These are phyloP conservation scores for Microctenopoma lineatum DNA, from an alignment of 2,797 vertebrate genomes.

Conservation along the genomic window DNA sequence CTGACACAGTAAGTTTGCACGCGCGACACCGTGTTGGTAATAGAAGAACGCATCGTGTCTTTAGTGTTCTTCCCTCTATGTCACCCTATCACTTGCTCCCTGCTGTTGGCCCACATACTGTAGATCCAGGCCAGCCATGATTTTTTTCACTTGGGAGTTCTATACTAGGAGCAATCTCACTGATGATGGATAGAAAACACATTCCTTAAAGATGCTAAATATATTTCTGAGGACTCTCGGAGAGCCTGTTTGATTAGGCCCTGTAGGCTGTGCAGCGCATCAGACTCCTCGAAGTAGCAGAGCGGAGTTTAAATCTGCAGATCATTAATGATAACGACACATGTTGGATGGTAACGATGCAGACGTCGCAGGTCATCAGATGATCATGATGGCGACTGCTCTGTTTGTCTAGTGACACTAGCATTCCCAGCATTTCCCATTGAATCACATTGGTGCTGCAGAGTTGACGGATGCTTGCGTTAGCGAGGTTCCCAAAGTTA, in stretches of 20 bases:
- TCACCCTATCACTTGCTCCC: slow-evolving; percentile 42
- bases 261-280: slow-evolving; percentile 39
- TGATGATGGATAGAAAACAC: slow-evolving; percentile 61
- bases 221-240: slow-evolving; percentile 55
- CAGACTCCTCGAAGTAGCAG: slow-evolving; percentile 49
- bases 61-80: slow-evolving; percentile 38
- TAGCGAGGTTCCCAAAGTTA: too few species aligned
- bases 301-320: slow-evolving; percentile 34
- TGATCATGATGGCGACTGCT: slow-evolving; percentile 29
- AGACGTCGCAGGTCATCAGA: slow-evolving; percentile 26
- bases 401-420: slow-evolving; percentile 41
- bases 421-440: too few species aligned
- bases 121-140: slow-evolving; percentile 67
- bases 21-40: slow-evolving; percentile 10
- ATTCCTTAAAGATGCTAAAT: slow-evolving; percentile 66
- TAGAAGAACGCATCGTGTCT: slow-evolving; percentile 23
- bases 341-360: slow-evolving; percentile 36
- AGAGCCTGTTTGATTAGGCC: slow-evolving; percentile 62
- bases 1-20: slow-evolving; percentile 5
- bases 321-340: slow-evolving; percentile 59
- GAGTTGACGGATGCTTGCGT: too few species aligned
- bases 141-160: slow-evolving; percentile 69
- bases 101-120: slow-evolving; percentile 64
- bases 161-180: slow-evolving; percentile 54
- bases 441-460: too few species aligned